Percentiles rank a stretch among this genome's conserved stretches.
These are phyloP conservation scores for Gallinago media DNA, from an alignment of 2,113 vertebrate genomes.

Conservation along the genomic window DNA sequence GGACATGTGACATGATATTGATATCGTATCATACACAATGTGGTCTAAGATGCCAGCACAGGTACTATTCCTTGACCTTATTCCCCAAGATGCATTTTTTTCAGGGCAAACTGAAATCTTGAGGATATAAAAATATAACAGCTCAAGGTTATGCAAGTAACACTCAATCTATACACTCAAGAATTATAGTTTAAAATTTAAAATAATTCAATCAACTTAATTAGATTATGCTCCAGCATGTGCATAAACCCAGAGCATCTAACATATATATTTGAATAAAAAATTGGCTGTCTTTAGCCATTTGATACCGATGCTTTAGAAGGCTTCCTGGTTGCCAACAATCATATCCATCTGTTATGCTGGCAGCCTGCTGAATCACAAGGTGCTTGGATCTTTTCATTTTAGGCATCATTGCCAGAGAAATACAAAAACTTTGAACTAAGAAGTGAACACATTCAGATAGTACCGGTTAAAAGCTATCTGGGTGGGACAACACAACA, in stretches of 20 bases:
- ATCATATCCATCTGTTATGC: slow-evolving; percentile 24
- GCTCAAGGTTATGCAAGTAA: neutral
- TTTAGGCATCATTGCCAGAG: slow-evolving; percentile 3
- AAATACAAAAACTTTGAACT: neutral
- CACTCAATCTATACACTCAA: neutral
- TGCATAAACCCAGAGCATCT: neutral
- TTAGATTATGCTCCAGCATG: neutral
- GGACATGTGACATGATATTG: neutral
- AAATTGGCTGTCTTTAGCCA: neutral
- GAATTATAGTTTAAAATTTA: neutral
- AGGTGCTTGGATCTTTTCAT: neutral
- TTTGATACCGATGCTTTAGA: neutral
- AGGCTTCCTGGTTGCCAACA: neutral
- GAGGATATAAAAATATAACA: neutral
- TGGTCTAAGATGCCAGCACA: neutral
- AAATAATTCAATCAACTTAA: neutral
- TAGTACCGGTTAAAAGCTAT: neutral
- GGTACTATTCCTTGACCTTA: neutral
- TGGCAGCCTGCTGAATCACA: slow-evolving; percentile 24
- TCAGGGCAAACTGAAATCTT: neutral
- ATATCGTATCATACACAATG: neutral
- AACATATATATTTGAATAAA: neutral
- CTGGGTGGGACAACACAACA: neutral
- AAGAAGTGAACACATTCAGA: neutral
- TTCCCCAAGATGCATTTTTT: neutral